These are phyloP conservation scores for Nomada goodeniana DNA, from an alignment of 2,888 invertebrate species.

Conservation along the genomic window DNA sequence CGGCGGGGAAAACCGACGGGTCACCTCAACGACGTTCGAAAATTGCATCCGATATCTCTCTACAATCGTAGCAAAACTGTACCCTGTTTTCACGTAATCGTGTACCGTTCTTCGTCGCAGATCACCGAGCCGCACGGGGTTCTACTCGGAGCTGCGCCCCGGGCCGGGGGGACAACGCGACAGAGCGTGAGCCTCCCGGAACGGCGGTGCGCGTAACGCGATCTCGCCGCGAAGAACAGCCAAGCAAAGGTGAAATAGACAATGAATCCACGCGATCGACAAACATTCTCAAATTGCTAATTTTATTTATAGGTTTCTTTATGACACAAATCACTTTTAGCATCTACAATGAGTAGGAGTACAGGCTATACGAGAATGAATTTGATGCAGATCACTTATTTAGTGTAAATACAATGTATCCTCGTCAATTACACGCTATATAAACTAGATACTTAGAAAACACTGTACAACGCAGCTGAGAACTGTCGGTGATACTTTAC, in stretches of 20 bases:
- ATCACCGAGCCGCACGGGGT: background rate
- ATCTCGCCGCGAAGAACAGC: background rate
- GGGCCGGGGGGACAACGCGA: no score
- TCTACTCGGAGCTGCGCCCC: no score
- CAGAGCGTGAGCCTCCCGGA: background rate
- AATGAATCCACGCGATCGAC: constrained; percentile 66
- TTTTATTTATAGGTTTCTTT: constrained; percentile 83
- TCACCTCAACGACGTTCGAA: background rate
- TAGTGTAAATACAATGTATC: constrained; percentile 83
- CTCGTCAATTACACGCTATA: constrained; percentile 83
- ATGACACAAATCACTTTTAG: constrained; percentile 85
- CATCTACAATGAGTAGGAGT: constrained; percentile 84
- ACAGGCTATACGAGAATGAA: constrained; percentile 84
- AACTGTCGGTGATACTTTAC: constrained; percentile 84
- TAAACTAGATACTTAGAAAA: constrained; percentile 85
- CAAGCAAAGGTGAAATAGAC: constrained; percentile 2
- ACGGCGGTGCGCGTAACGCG: background rate
- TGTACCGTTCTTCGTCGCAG: background rate
- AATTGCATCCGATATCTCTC: background rate
- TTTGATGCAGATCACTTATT: constrained; percentile 84
- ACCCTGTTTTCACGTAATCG: constrained; percentile 4
- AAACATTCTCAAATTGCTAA: constrained; percentile 84
- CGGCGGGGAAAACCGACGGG: background rate
- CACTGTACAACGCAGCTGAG: constrained; percentile 84
- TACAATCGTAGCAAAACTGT: constrained; percentile 16